Evolutionary conservation across 53 echinoderm and acorn worm genomes (phyloP).

Genomic region (Zoroaster sp.): DNA sequence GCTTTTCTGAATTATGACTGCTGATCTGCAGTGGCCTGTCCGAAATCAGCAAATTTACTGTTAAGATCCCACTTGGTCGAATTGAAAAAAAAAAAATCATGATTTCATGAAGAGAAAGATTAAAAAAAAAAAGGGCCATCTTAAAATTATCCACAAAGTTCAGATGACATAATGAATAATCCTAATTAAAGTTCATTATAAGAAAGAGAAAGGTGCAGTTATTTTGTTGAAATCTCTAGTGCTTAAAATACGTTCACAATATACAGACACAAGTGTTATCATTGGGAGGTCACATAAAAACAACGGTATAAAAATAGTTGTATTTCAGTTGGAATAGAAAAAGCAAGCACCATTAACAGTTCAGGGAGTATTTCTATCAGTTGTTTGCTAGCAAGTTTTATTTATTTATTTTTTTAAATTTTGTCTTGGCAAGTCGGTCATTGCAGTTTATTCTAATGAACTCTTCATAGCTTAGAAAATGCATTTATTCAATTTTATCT

Average conservation of each 20-base stretch:
- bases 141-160: slow-evolving; percentile 16
- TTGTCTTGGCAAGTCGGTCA: background rate
- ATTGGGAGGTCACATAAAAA: background rate
- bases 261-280: background rate
- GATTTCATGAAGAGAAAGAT: too few relatives aligned
- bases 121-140: background rate
- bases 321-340: slow-evolving; percentile 45
- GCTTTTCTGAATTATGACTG: too few relatives aligned
- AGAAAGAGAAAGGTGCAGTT: background rate
- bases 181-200: background rate
- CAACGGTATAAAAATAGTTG: background rate
- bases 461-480: background rate
- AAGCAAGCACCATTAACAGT: slow-evolving; percentile 10
- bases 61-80: too few relatives aligned
- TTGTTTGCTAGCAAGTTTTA: background rate
- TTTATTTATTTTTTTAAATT: background rate
- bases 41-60: too few relatives aligned
- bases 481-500: background rate
- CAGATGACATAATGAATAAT: background rate
- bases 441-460: background rate
- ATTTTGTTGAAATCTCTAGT: background rate
- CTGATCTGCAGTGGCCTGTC: too few relatives aligned
- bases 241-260: background rate
- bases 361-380: background rate
- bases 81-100: too few relatives aligned